These are phyloP conservation scores for Perca schrenkii DNA, from an alignment of 2,113 vertebrate species.

Conservation along the genomic window DNA sequence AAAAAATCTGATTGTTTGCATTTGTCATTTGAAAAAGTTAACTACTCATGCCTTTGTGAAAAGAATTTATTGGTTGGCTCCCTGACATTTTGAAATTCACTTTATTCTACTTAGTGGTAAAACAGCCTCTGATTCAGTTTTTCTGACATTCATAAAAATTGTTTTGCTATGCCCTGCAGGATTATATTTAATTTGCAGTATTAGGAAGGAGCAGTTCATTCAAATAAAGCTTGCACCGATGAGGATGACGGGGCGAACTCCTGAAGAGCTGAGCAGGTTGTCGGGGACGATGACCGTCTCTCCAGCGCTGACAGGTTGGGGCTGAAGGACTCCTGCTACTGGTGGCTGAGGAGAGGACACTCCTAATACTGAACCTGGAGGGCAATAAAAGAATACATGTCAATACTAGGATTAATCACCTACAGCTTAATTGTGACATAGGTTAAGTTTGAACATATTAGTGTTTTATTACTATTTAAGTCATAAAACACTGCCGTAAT, in stretches of 20 bases:
- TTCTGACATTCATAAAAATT: neutral
- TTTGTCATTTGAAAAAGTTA: neutral
- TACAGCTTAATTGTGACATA: too few relatives aligned
- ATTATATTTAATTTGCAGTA: neutral
- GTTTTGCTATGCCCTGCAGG: neutral
- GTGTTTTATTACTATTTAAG: neutral
- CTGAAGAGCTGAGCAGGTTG: conserved; percentile 94
- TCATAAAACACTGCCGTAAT: neutral
- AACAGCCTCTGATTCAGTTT: neutral
- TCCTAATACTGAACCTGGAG: conserved; percentile 87
- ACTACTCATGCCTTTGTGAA: neutral
- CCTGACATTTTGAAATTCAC: neutral
- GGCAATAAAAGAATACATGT: conserved; percentile 27
- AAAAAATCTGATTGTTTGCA: neutral
- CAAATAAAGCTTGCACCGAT: conserved; percentile 87
- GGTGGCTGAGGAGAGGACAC: conserved; percentile 87
- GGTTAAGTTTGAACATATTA: neutral
- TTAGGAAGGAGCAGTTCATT: neutral
- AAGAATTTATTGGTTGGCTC: neutral
- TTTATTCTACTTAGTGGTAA: neutral
- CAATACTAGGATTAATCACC: neutral
- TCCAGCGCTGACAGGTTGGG: conserved; percentile 92
- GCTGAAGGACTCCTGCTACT: conserved; percentile 91
- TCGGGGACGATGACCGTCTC: conserved; percentile 97
- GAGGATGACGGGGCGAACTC: conserved; percentile 96